Percentiles rank a stretch among this genome's conserved stretches.
phyloP scores from a whole-genome alignment of 1,140 invertebrate genomes.

The Heliconius eleuchia region DNA sequence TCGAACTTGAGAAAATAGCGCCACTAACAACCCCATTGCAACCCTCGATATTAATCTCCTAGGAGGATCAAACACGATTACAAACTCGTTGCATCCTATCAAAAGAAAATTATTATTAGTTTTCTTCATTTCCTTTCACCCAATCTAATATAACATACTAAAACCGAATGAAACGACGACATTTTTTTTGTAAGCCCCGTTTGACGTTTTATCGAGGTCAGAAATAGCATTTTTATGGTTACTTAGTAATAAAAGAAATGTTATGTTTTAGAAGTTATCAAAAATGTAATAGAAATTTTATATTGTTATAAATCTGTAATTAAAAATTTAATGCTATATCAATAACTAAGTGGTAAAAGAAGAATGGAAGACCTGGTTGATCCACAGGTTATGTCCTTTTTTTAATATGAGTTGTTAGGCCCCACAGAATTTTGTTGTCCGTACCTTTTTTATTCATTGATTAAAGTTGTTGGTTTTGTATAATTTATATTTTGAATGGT shows the following conservation, averaged over 20 bases:
- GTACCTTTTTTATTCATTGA: too few species aligned
- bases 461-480: too few species aligned
- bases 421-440: too few species aligned
- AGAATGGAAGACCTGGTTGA: neutral
- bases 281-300: neutral
- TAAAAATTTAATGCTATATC: neutral
- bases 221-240: neutral
- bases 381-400: too few species aligned
- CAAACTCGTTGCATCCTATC: constrained; percentile 5
- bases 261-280: neutral
- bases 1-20: constrained; percentile 28
- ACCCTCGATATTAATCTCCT: constrained; percentile 19
- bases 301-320: too few species aligned
- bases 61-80: constrained; percentile 10
- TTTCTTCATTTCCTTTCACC: neutral
- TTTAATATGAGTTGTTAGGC: too few species aligned
- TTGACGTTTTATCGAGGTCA: neutral
- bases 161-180: neutral
- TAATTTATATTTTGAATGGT: too few species aligned
- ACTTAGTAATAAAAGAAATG: neutral
- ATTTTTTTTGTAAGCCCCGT: neutral
- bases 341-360: neutral
- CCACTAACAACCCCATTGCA: constrained; percentile 13
- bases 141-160: neutral
- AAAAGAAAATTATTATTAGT: constrained; percentile 8